phyloP scores from a whole-genome alignment of 2,888 invertebrate species.

The Agapetus fuscipes region DNA sequence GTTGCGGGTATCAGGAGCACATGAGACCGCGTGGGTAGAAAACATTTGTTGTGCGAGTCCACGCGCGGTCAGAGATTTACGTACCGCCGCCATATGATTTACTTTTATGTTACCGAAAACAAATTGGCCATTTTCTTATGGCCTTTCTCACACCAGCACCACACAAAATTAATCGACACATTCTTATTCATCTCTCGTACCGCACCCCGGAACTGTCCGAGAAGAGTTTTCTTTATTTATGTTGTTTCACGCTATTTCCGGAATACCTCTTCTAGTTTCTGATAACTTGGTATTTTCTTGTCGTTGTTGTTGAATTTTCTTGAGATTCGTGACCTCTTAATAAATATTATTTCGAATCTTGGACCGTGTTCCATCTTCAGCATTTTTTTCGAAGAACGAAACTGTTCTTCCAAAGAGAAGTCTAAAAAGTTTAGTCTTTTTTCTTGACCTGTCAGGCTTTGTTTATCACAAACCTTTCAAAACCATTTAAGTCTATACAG shows the following conservation, averaged over 20 bases:
- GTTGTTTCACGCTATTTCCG: background rate
- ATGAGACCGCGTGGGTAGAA: background rate
- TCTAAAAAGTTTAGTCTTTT: too few species aligned
- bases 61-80: slow-evolving; percentile 15
- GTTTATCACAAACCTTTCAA: too few species aligned
- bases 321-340: too few species aligned
- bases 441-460: too few species aligned
- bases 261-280: background rate
- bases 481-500: too few species aligned
- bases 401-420: too few species aligned
- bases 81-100: slow-evolving; percentile 16
- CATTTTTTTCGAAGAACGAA: too few species aligned
- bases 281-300: background rate
- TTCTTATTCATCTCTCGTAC: slow-evolving; percentile 1
- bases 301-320: background rate
- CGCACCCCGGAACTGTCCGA: background rate
- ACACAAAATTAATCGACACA: slow-evolving; percentile 6
- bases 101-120: slow-evolving; percentile 19
- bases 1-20: too few species aligned
- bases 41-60: slow-evolving; percentile 2
- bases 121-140: slow-evolving; percentile 19
- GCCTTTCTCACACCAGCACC: slow-evolving; percentile 5
- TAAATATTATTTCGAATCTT: too few species aligned
- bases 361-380: too few species aligned
- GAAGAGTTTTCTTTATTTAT: background rate